Base-by-base conservation (phyloP, 1,140 invertebrate species). In the Lordiphosa clarofinis region DNA sequence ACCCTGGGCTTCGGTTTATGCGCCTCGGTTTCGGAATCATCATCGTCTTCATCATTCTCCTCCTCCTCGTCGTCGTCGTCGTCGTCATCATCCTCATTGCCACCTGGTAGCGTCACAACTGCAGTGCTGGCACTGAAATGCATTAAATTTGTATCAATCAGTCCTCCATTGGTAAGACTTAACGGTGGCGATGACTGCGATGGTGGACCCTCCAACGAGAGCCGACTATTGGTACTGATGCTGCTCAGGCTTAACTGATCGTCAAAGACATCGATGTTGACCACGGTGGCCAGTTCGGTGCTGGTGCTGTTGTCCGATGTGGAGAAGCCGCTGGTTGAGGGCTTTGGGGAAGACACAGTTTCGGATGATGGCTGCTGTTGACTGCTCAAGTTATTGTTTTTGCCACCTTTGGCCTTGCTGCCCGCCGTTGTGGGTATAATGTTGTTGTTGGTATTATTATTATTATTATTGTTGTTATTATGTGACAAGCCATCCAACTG, bases 161-260 rank as follows among this genome's bases (percentile, higher is more conserved):
- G 93, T 13, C 93, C 92, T 43, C 67, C 78, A 10, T 84, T 84
- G 64, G 91, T 92, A n/a, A 88, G 92, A 92, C 84, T 87, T 33
- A 44, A 90, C 90, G 43, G 92, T 90, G 21, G 93, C 92, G 56
- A 93, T 4, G 79, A 92, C 8, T 93, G 93, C 15, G 93, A 93
- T 4, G 94, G 92, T n/a, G 94, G 92, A 2, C 76, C 78, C 62
- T 94, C 94, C n/a, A 94, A 90, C 1, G 94, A 95, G 1, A 94
- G 93, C 39, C 94, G 91, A 72, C 94, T 95, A 3, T 94, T 92
- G 3, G 94, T 95, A 79, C 94, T 95, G 68, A 95, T 94, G 82
- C 94, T 95, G 78, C 94, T 95, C 9, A 94, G 93, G 78, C 94
- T 95, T 37, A 95, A 82, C 73, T 95, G 94, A 70, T 95, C 94